Evolutionary conservation across 2,888 invertebrate species (phyloP).

Genomic region (Meliscaeva auricollis): DNA sequence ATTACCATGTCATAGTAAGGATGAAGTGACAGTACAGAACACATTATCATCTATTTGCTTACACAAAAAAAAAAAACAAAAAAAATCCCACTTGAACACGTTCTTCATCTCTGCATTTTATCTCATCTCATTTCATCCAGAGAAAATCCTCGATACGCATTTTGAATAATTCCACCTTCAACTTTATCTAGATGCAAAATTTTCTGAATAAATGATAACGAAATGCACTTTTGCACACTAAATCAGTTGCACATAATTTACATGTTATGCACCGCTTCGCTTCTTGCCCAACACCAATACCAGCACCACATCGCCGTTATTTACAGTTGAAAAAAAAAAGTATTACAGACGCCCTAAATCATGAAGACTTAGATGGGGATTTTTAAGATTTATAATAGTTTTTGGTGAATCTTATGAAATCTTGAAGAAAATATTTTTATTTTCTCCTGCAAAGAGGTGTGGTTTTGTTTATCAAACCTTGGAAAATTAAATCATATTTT

Average conservation of each 20-base stretch:
- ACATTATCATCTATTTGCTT: background rate
- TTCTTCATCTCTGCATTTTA: conserved; percentile 13
- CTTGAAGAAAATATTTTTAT: conserved; percentile 16
- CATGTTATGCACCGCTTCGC: conserved; percentile 16
- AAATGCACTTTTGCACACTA: conserved; percentile 41
- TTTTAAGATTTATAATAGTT: conserved; percentile 4
- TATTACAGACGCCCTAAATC: conserved; percentile 5
- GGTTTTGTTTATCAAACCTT: no score
- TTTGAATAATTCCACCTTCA: conserved; percentile 18
- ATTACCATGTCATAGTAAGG: background rate
- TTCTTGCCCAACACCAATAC: background rate
- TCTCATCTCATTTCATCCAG: background rate
- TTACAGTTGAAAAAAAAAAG: no score
- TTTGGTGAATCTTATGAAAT: conserved; percentile 10
- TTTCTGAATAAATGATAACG: conserved; percentile 54
- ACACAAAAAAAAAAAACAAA: background rate
- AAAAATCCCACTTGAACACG: conserved; percentile 29
- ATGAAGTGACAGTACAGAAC: background rate
- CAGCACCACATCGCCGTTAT: background rate
- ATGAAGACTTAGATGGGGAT: background rate
- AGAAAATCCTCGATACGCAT: conserved; percentile 13
- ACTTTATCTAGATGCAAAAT: conserved; percentile 13
- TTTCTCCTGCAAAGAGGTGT: background rate
- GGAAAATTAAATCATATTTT: no score
- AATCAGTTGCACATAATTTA: conserved; percentile 57